These are phyloP conservation scores for Cerastis leucographa DNA, from an alignment of 2,888 invertebrate genomes.

Conservation along the genomic window DNA sequence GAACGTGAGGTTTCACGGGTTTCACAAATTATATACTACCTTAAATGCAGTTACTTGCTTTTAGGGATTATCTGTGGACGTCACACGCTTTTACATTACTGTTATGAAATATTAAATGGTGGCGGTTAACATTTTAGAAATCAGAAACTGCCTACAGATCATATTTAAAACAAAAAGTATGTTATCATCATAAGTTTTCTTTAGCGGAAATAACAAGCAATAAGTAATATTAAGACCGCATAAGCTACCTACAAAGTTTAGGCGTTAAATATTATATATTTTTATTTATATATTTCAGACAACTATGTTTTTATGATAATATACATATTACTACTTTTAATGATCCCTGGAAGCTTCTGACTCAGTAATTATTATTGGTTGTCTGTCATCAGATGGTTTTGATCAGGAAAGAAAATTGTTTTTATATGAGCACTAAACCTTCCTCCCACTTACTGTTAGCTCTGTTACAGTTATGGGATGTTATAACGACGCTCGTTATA, in stretches of 20 bases:
- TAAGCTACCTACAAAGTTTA: too few species aligned
- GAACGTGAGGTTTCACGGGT: constrained; percentile 23
- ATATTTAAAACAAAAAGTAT: not conserved
- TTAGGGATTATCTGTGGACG: not conserved
- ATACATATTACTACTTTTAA: not conserved
- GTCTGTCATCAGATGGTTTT: not conserved
- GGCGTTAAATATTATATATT: too few species aligned
- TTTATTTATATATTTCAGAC: too few species aligned
- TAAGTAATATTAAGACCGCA: too few species aligned
- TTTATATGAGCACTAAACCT: constrained; percentile 34
- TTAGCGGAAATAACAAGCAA: not conserved
- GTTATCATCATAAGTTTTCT: not conserved
- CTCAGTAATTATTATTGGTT: not conserved
- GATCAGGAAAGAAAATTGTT: constrained; percentile 9
- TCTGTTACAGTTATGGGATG: not conserved
- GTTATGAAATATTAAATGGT: not conserved
- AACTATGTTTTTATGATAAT: not conserved
- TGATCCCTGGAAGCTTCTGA: not conserved
- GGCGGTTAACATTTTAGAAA: not conserved
- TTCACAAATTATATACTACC: constrained; percentile 3
- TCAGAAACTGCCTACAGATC: not conserved
- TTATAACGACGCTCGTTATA: not conserved
- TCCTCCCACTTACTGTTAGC: not conserved
- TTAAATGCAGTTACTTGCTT: not conserved
- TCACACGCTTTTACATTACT: not conserved